Base-by-base conservation (phyloP, 2,888 invertebrate species). In the Masnerella sp. region DNA sequence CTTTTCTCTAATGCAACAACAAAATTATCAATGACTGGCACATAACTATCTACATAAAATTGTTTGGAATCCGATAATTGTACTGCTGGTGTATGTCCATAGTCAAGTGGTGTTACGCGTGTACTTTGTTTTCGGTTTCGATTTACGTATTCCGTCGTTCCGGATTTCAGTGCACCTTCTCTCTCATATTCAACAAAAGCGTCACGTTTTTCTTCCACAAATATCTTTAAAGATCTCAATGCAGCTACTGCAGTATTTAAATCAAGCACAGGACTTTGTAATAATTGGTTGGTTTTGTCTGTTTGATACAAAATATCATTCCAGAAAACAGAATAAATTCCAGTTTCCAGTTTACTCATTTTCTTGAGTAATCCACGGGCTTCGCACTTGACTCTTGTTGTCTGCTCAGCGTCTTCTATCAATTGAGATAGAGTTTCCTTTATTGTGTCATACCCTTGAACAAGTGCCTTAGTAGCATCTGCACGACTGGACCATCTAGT, bases 391-490 rank as follows among this genome's bases (percentile, higher is more conserved):
- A 36, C 68, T 51, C 75, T 54, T 14, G 72, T 42, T 62, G 64
- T 68, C 17, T 69, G 40, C 28, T 28, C 51, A 65, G 17, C 47
- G 30, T 38, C 30, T 45, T 65, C 32, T 1, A 45, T 51, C 28
- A 45, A 18, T 14, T 43, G 28, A 14, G 28, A 17, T 0, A 59
- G 18, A 30, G 56, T 42, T 1, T 56, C 5, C 54, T 69, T 52
- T 34, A 54, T 70, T 65, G 72, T 43, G 2, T 45, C 34, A 74
- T 70, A 78, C 14, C 77, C 76, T 22, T 59, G 20, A 11, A 78
- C 75, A 9, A 79, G 54, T 34, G 68, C 74, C 74, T 75, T 79
- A 38, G 67, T 76, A 54, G 76, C 78, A 34, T 76, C 76, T 28
- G 34, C 51, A 30, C 59, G n/a, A 52, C 52, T 70, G 12, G 69